phyloP scores from a whole-genome alignment of 1,140 invertebrate genomes.

The Megalopta genalis region DNA sequence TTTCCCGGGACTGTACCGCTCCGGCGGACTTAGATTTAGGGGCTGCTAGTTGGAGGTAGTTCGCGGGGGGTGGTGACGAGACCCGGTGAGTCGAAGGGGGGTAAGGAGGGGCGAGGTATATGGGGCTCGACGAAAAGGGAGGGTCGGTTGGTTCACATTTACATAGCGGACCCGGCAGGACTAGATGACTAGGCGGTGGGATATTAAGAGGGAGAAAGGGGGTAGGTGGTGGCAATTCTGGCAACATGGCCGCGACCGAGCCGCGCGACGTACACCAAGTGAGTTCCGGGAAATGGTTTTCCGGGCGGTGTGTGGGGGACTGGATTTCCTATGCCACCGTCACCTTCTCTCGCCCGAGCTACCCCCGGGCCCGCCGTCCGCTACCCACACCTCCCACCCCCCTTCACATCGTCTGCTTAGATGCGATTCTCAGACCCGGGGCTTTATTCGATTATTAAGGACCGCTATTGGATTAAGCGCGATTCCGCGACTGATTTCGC shows the following conservation, averaged over 20 bases:
- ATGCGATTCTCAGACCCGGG: conserved; percentile 67
- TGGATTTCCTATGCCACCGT: conserved; percentile 64
- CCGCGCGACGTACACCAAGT: conserved; percentile 70
- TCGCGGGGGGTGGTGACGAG: conserved; percentile 71
- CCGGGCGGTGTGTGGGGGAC: conserved; percentile 36
- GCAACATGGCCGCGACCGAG: conserved; percentile 79
- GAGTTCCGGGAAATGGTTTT: conserved; percentile 66
- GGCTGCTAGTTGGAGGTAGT: conserved; percentile 78
- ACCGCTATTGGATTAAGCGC: conserved; percentile 78
- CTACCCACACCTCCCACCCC: not conserved
- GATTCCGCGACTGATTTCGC: conserved; percentile 75
- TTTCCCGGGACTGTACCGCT: conserved; percentile 74
- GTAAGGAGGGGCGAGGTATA: conserved; percentile 61
- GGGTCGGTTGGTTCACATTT: conserved; percentile 77
- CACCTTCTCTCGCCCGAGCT: conserved; percentile 53
- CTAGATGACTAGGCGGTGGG: conserved; percentile 78
- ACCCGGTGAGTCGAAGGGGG: conserved; percentile 54
- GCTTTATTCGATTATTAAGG: conserved; percentile 80
- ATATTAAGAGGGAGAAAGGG: conserved; percentile 78
- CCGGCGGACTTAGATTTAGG: conserved; percentile 79
- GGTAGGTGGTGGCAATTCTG: conserved; percentile 77
- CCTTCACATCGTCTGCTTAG: conserved; percentile 69
- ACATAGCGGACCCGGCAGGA: conserved; percentile 79
- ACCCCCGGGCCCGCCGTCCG: conserved; percentile 17
- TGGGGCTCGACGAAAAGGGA: conserved; percentile 59